Conservation (phyloP, 2,797 vertebrate species). For the Helarctos malayanus region DNA sequence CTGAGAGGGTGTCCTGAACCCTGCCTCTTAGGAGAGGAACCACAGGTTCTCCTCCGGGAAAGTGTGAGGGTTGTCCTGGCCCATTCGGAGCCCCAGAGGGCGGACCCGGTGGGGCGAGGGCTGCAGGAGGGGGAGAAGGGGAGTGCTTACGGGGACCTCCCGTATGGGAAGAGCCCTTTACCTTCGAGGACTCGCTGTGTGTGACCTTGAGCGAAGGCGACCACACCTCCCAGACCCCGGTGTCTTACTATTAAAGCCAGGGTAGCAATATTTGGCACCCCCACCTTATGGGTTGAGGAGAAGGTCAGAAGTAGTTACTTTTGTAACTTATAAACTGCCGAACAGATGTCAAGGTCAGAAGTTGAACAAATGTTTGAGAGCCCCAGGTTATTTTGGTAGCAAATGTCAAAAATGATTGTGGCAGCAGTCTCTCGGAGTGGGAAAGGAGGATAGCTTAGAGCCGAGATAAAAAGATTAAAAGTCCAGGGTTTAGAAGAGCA, state of each 20-base stretch:
- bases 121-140: neutral
- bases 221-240: neutral
- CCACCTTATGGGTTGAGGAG: neutral
- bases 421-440: neutral
- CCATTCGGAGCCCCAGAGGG: neutral
- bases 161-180: neutral
- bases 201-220: slow-evolving; percentile 52
- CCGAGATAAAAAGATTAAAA: neutral
- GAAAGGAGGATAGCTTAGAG: neutral
- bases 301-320: slow-evolving; percentile 45
- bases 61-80: neutral
- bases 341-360: slow-evolving; percentile 61
- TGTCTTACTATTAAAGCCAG: neutral
- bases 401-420: slow-evolving; percentile 45
- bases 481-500: neutral
- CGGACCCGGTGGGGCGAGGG: neutral
- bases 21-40: neutral
- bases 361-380: neutral
- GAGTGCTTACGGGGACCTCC: neutral
- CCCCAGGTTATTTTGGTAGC: slow-evolving; percentile 35
- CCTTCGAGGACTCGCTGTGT: neutral
- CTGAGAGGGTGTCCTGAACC: neutral
- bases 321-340: slow-evolving; percentile 47
- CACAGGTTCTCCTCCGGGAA: neutral
- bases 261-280: neutral